Conservation (phyloP, 1,140 invertebrate species). For the Pseudoatta argentina region DNA sequence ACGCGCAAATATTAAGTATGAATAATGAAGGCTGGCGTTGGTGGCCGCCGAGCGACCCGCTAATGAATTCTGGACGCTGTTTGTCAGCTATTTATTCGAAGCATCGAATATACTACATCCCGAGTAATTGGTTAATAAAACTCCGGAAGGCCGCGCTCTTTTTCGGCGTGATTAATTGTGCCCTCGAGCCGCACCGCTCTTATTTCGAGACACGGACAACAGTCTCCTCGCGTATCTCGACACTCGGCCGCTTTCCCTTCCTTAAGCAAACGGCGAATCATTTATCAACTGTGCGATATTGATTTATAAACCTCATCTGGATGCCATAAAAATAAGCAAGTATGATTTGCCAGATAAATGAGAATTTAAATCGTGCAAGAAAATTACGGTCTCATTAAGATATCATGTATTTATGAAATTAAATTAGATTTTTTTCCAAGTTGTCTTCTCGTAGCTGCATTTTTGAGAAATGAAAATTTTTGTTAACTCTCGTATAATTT, state of each 20-base stretch:
- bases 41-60: slow-evolving; percentile 55
- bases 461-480: neutral
- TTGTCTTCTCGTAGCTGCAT: neutral
- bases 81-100: slow-evolving; percentile 74
- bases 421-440: neutral
- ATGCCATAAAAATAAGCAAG: slow-evolving; percentile 22
- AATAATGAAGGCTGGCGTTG: slow-evolving; percentile 50
- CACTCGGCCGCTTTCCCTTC: slow-evolving; percentile 47
- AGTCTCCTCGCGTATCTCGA: slow-evolving; percentile 43
- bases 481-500: neutral
- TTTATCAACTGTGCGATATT: slow-evolving; percentile 58
- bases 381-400: slow-evolving; percentile 31
- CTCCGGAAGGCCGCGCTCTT: slow-evolving; percentile 76
- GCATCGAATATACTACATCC: slow-evolving; percentile 72
- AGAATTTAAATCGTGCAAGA: slow-evolving; percentile 12
- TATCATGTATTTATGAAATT: slow-evolving; percentile 9
- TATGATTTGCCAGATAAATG: slow-evolving; percentile 37
- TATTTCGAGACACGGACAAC: slow-evolving; percentile 70
- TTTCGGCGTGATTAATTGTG: slow-evolving; percentile 76
- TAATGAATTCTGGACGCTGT: slow-evolving; percentile 72
- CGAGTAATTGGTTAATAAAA: slow-evolving; percentile 78
- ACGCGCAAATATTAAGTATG: slow-evolving; percentile 55
- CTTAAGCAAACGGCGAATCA: slow-evolving; percentile 54
- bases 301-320: slow-evolving; percentile 49
- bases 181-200: slow-evolving; percentile 71